Conservation (phyloP, 2,113 vertebrate genomes). For the Carassius gibelio region DNA sequence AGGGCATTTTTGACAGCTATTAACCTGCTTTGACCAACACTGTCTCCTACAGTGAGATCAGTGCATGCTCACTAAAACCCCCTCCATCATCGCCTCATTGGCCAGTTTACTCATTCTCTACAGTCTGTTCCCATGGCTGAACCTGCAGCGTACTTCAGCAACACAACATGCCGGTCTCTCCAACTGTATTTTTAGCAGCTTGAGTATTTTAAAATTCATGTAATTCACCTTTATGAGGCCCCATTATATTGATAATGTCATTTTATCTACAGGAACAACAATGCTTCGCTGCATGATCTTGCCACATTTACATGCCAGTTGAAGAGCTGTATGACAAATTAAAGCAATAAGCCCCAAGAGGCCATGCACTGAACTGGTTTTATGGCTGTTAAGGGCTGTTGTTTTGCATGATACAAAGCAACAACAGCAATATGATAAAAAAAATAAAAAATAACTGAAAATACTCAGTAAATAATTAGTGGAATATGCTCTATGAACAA, state of each 20-base stretch:
- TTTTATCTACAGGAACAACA: slow-evolving; percentile 15
- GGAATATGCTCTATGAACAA: neutral
- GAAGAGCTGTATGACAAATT: slow-evolving; percentile 23
- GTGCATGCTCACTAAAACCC: slow-evolving; percentile 29
- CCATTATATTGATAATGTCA: slow-evolving; percentile 35
- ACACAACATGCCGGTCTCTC: neutral
- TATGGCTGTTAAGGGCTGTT: neutral
- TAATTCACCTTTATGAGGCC: slow-evolving; percentile 22
- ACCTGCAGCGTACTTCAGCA: slow-evolving; percentile 17
- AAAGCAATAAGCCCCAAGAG: slow-evolving; percentile 22
- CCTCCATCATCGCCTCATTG: slow-evolving; percentile 29
- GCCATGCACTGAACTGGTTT: neutral
- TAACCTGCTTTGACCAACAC: slow-evolving; percentile 19
- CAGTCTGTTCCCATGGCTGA: slow-evolving; percentile 18
- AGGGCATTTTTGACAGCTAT: slow-evolving; percentile 36
- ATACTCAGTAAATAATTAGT: neutral
- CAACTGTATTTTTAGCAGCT: slow-evolving; percentile 33
- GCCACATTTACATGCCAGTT: slow-evolving; percentile 21
- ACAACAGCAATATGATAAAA: neutral
- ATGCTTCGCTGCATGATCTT: slow-evolving; percentile 13
- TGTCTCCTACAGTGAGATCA: neutral
- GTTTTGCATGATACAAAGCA: neutral
- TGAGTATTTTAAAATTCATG: slow-evolving; percentile 22
- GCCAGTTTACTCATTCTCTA: slow-evolving; percentile 30
- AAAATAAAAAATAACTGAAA: neutral